These are phyloP conservation scores for Lampropteryx suffumata DNA, from an alignment of 2,888 invertebrate genomes.

Conservation along the genomic window DNA sequence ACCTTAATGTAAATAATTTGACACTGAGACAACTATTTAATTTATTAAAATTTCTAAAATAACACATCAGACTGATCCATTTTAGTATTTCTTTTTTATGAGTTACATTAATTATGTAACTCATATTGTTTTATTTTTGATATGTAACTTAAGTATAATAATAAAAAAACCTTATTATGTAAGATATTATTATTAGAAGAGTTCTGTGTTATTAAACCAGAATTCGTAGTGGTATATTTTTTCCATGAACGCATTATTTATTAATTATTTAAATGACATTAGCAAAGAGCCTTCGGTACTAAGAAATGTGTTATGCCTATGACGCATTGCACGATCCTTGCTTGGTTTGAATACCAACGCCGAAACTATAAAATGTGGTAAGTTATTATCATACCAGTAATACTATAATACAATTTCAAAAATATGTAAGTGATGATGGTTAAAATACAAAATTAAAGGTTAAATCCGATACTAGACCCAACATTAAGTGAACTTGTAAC, in stretches of 20 bases:
- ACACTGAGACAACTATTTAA: too few species aligned
- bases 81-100: too few species aligned
- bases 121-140: too few species aligned
- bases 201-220: not conserved
- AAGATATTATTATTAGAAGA: not conserved
- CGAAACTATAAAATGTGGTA: not conserved
- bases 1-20: not conserved
- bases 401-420: too few species aligned
- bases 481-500: conserved; percentile 46
- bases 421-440: not conserved
- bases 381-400: too few species aligned
- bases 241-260: conserved; percentile 18
- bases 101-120: too few species aligned
- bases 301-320: conserved; percentile 12
- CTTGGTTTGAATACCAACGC: not conserved
- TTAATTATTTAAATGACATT: conserved; percentile 13
- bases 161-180: too few species aligned
- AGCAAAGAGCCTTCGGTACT: conserved; percentile 13
- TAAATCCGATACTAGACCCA: conserved; percentile 26
- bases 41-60: too few species aligned
- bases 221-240: not conserved
- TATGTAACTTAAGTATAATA: too few species aligned
- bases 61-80: too few species aligned
- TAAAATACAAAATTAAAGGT: conserved; percentile 19
- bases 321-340: conserved; percentile 15